Evolutionary conservation across 2,797 vertebrate genomes (phyloP), one percentile per base, ranked within the genome.

Genomic region (Bovichtus variegatus): DNA sequence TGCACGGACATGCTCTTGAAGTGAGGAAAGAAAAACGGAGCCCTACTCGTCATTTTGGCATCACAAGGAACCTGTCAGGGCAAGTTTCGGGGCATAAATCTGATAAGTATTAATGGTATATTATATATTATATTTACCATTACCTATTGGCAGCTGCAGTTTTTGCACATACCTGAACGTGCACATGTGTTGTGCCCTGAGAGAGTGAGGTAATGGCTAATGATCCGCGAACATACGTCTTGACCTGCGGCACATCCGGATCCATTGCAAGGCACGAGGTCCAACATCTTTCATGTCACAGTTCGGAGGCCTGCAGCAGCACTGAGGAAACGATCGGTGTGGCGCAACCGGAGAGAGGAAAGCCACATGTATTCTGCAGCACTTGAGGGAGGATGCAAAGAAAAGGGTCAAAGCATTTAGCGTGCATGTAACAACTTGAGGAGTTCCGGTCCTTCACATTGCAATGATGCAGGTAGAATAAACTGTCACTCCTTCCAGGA

Each of bases 281-380:
- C 59, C 73, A 9, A 25, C 12, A n/a, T 58, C 74, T 60, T 79
- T 74, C n/a, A 65, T 81, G 85, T 85, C 75, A 80, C 46, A 78
- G 81, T 84, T 87, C 81, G 76, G 58, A 61, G 47, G 73, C 65
- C 78, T 27, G 38, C 78, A 74, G 80, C 83, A 86, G 66, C 36
- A 3, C 55, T 25, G 46, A 79, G 87, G 83, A 90, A 85, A 84
- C 46, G 16, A 87, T 72, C 40, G 34, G 55, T 36, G 59, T 54
- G 62, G 49, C 55, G 63, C 10, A 53, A n/a, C 12, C 15, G 3
- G 27, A 34, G 44, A 71, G 50, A 71, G 74, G 74, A 62, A 76
- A 61, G 80, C 21, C 21, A 3, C 43, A 64, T 77, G 63, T 70
- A 43, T 55, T 69, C 62, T 58, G 75, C 62, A 63, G 50, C 55